A percentile compares a stretch with the other conserved stretches of the same genome.
Conservation (phyloP, 2,888 invertebrate genomes). For the Torymus aiolomorphi region DNA sequence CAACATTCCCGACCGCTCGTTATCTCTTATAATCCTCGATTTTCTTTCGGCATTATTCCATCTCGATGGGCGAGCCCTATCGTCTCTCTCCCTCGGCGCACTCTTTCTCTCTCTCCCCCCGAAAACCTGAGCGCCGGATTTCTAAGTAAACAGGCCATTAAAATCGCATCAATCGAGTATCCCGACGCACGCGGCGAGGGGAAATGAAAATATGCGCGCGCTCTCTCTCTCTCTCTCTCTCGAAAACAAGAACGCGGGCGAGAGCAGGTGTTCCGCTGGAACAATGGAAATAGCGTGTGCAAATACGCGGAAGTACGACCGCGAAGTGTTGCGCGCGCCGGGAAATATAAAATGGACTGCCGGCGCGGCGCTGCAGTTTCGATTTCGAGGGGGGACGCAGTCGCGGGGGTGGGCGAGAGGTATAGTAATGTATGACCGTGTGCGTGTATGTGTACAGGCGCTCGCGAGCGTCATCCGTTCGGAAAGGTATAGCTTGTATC, state of each 20-base stretch:
- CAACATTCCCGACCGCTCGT: conserved; percentile 9
- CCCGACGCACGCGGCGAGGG: background rate
- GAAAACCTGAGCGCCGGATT: conserved; percentile 27
- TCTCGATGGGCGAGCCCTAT: too few relatives aligned
- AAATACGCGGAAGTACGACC: conserved; percentile 65
- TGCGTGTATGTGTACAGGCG: too few relatives aligned
- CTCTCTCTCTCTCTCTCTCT: too few relatives aligned
- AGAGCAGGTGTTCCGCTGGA: conserved; percentile 52
- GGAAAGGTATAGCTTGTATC: too few relatives aligned
- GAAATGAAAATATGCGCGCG: conserved; percentile 20
- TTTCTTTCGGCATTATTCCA: conserved; percentile 5
- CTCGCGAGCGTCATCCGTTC: too few relatives aligned
- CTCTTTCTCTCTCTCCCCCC: too few relatives aligned
- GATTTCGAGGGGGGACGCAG: conserved; percentile 21
- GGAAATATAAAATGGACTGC: conserved; percentile 60
- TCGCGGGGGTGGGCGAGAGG: too few relatives aligned
- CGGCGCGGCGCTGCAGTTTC: conserved; percentile 33
- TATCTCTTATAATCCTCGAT: conserved; percentile 26
- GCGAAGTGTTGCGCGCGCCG: conserved; percentile 50
- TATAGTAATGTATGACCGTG: too few relatives aligned
- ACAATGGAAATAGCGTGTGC: conserved; percentile 61
- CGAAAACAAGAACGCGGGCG: background rate
- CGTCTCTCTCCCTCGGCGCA: too few relatives aligned
- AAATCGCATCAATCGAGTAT: conserved; percentile 65
- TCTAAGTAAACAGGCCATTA: conserved; percentile 64